Percentiles rank a stretch among this genome's conserved stretches.
Evolutionary conservation across 2,113 vertebrate species (phyloP).

Genomic region (Periophthalmus modestus): DNA sequence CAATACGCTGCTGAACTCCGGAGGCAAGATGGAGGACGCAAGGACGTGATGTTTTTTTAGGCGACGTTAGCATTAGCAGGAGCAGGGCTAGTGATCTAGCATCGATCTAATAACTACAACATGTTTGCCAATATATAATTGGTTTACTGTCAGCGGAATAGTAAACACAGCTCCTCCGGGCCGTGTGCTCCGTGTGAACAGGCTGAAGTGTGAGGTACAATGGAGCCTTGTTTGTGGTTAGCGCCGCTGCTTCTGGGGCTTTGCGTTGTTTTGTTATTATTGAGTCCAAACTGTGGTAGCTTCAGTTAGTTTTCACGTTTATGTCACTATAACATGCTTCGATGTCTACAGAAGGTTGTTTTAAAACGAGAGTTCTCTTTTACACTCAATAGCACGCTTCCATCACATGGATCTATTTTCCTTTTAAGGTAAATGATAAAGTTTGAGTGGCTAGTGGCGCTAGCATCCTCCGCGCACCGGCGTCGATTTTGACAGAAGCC

Average conservation of each 20-base stretch:
- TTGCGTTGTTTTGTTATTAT: constrained; percentile 73
- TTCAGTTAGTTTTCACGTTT: constrained; percentile 2
- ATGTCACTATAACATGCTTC: neutral
- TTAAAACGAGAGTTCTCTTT: neutral
- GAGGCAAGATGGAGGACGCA: constrained; percentile 80
- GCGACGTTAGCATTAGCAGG: constrained; percentile 67
- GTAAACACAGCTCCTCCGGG: neutral
- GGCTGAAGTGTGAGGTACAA: constrained; percentile 21
- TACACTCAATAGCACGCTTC: no score
- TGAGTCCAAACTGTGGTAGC: constrained; percentile 16
- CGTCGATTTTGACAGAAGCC: constrained; percentile 78
- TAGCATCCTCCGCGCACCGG: constrained; percentile 68
- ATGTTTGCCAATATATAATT: neutral
- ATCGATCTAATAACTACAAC: neutral
- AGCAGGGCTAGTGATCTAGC: constrained; percentile 55
- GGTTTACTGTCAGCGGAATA: no score
- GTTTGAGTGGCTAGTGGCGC: constrained; percentile 35
- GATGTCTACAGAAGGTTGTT: neutral
- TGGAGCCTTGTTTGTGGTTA: constrained; percentile 48
- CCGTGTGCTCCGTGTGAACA: neutral
- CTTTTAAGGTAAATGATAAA: constrained; percentile 36
- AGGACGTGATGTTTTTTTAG: constrained; percentile 78
- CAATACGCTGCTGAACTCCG: constrained; percentile 73
- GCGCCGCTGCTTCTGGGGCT: constrained; percentile 62
- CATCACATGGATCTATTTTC: constrained; percentile 21